Conservation (phyloP, 1,140 invertebrate species). For the Diplogasteroides magnus region DNA sequence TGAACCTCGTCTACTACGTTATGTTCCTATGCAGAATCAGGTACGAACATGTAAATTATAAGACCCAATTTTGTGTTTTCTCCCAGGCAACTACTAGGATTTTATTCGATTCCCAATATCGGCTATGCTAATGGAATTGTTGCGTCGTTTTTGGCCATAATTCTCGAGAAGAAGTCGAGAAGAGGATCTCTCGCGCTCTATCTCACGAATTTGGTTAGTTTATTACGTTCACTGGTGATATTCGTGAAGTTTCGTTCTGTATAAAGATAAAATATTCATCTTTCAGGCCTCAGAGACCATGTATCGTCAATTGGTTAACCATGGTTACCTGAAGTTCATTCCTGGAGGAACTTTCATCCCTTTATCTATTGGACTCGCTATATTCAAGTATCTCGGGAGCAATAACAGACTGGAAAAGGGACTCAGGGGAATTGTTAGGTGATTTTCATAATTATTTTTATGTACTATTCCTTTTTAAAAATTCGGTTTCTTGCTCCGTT, state of each 20-base stretch:
- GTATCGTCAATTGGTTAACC: conserved; percentile 44
- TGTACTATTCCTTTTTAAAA: background rate
- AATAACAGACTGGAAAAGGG: conserved; percentile 9
- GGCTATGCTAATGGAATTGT: conserved; percentile 36
- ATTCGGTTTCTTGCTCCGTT: background rate
- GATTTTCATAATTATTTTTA: background rate
- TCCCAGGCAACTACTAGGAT: conserved; percentile 43
- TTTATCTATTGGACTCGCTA: conserved; percentile 40
- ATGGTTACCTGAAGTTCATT: conserved; percentile 37
- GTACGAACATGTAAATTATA: conserved; percentile 18
- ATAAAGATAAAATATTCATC: background rate
- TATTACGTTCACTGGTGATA: background rate
- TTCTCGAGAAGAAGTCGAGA: conserved; percentile 43
- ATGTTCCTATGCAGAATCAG: conserved; percentile 41
- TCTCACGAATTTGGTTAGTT: conserved; percentile 46
- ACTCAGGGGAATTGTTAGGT: conserved; percentile 24
- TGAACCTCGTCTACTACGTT: conserved; percentile 42
- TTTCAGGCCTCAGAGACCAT: conserved; percentile 50
- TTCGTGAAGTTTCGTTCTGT: conserved; percentile 6
- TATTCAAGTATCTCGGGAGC: conserved; percentile 26
- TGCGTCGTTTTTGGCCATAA: conserved; percentile 40
- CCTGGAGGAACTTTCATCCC: conserved; percentile 41
- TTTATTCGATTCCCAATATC: conserved; percentile 42
- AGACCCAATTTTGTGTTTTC: background rate
- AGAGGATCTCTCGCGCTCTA: conserved; percentile 44